Base-by-base conservation (phyloP, 2,113 vertebrate genomes). In the Spermophilus dauricus region DNA sequence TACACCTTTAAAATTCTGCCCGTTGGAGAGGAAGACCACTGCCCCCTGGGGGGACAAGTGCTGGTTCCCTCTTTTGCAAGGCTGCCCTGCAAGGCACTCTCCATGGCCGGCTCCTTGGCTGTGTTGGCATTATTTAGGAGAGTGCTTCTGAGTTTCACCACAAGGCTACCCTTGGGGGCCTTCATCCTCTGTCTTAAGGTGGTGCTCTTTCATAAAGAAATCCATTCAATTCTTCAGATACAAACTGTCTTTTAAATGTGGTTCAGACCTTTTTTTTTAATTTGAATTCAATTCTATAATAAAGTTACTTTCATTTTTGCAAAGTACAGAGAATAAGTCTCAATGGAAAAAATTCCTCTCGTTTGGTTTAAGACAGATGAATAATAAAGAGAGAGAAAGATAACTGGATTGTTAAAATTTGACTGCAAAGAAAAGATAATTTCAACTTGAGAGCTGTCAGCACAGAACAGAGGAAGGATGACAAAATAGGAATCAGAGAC, bases 391-490 rank as follows among this genome's bases (percentile, higher is more conserved):
- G 88, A 95, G 63, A 67, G 91, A 91, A 93, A 97, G 93, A 97
- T 97, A 96, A 94, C 97, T 53, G 65, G 93, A 94, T 96, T 97
- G 86, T 94, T 96, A 96, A 97, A 94, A 94, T 96, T 83, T 95
- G 83, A 95, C 96, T 97, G 89, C 91, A 89, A 96, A 91, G 91
- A 81, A 94, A 83, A 97, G 97, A 97, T 96, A 94, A 97, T 97
- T 97, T 97, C 88, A 94, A 39, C 94, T 90, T 0, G 3, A 96
- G 90, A 96, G 94, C 95, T 93, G 93, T 96, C 91, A 93, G 96
- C 85, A 75, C 81, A 86, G 89, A 86, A 93, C 26, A 86, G 82
- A 76, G 72, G 53, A 63, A 58, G 42, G 78, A 77, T 91, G 88
- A 92, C 92, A 85, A 96, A 97, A 80, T 4, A 80, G 17, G 85